Base-by-base conservation (phyloP, 2,888 invertebrate genomes). In the Matsumyia berberina region DNA sequence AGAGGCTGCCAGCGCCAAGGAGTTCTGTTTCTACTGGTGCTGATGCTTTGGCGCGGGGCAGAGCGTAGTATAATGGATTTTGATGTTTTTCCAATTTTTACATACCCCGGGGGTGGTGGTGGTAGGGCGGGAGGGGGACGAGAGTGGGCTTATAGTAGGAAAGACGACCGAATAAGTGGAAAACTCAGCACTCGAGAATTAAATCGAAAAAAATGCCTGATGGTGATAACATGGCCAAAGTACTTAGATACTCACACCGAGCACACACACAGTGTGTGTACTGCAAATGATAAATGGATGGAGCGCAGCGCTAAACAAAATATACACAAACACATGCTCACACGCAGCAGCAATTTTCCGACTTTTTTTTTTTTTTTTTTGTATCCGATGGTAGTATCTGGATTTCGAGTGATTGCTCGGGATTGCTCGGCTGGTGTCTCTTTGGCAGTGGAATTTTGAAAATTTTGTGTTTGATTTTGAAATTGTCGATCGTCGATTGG, bases 81-180 rank as follows among this genome's bases (percentile, higher is more conserved):
- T 70, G 85, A 85, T 85, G 74, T 85, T 85, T 85, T 85, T 76
- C 80, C 85, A 80, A 85, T 85, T 80, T 85, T 80, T 57, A 74
- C 46, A 70, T 46, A 42, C 35, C 66, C 66, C 17, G 12, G 37
- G 69, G 60, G 66, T 9, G 39, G 46, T 17, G 29, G 46, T 5
- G 39, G n/a, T 6, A 57, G 6, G 42, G 51, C 64, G 19, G 49
- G 66, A 74, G n/a, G 8, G 64, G 6, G 42, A 58, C 64, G 19
- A 57, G 66, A 74, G 51, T 42, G 64, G 62, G 69, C 35, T 49
- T 49, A 51, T 70, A 55, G 64, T 74, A 81, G 76, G 64, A 69
- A 81, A 80, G 70, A 60, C 60, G 58, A 66, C 53, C 82, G 70
- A 79, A 69, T 66, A 80, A 80, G 74, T 80, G 80, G 64, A 80